Base-by-base conservation (phyloP, 2,797 vertebrate genomes). In the Hypotaenidia okinawae region DNA sequence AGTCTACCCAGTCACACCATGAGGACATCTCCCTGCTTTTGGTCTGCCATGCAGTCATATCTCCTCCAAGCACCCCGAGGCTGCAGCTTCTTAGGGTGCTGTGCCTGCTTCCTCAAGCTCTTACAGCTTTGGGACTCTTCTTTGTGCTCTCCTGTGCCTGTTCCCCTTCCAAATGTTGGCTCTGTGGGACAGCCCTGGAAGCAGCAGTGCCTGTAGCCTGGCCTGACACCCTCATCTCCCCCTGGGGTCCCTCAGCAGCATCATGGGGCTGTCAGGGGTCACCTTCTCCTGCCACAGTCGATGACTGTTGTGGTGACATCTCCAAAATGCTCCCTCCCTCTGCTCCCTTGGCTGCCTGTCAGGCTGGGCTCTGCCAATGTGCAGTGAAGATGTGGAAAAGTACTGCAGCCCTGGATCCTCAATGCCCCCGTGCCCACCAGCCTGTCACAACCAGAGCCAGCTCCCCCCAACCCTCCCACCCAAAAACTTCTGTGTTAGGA, bases 31-130 rank as follows among this genome's bases (percentile, higher is more conserved):
- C 4, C 19, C 22, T 4, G 17, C 2, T 51, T 21, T 70, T 18
- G 7, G 7, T 47, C 8, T 1, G 3, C 2, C 3, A 3, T 16
- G 3, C 11, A 25, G 39, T 33, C 19, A 25, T 0, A 1, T 61
- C 54, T 32, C 19, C 35, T 81, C 74, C 15, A 32, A 58, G 66
- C 19, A 5, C 28, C n/a, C 35, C 10, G 9, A 19, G 35, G 32
- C 43, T 81, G 73, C 54, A 54, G 28, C 57, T n/a, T 5, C 1
- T 52, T 41, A 5, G 0, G 0, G 47, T 62, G 63, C 59, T 23
- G 23, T 58, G 25, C 12, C 30, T 49, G 54, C 12, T 78, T 41
- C 28, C 23, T 27, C 0, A 2, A 49, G 47, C 6, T 59, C n/a
- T 52, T 21, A 4, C 9, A 35, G 24, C 17, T 90, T 88, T 63